These are phyloP conservation scores for Volucella bombylans DNA, from an alignment of 2,888 invertebrate species.

Conservation along the genomic window DNA sequence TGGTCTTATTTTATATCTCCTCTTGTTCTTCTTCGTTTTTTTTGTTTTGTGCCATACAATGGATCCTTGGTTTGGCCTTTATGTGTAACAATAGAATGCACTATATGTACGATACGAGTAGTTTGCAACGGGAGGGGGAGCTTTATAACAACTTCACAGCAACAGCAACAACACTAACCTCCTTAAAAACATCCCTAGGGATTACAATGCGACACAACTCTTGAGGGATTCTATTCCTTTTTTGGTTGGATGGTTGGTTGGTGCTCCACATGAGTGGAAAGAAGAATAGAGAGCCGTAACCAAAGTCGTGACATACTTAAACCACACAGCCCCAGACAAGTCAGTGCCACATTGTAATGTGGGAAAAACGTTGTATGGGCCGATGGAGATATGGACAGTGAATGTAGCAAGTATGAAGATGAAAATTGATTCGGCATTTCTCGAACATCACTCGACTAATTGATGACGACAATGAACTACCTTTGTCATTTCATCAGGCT, in stretches of 20 bases:
- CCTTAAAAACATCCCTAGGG: slow-evolving; percentile 69
- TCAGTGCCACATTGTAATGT: slow-evolving; percentile 60
- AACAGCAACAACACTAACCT: slow-evolving; percentile 22
- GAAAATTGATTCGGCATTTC: background rate
- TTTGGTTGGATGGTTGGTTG: slow-evolving; percentile 21
- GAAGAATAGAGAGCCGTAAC: slow-evolving; percentile 41
- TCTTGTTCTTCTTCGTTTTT: slow-evolving; percentile 44
- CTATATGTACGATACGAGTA: slow-evolving; percentile 29
- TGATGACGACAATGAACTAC: no score
- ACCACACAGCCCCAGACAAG: slow-evolving; percentile 48
- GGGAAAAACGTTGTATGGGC: slow-evolving; percentile 53
- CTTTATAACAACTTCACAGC: background rate
- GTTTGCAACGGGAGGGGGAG: slow-evolving; percentile 43
- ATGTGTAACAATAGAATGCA: slow-evolving; percentile 68
- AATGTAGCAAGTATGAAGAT: slow-evolving; percentile 2
- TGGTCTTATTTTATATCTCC: slow-evolving; percentile 37
- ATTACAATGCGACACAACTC: slow-evolving; percentile 69
- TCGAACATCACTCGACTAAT: no score
- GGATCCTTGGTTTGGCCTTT: slow-evolving; percentile 65
- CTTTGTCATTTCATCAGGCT: no score
- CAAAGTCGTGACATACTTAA: slow-evolving; percentile 71
- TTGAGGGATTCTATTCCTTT: slow-evolving; percentile 58
- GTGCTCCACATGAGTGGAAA: slow-evolving; percentile 58
- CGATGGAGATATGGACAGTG: slow-evolving; percentile 5
- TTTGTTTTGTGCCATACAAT: slow-evolving; percentile 65